phyloP scores from a whole-genome alignment of 2,888 invertebrate genomes.

The Byasa hedistus region DNA sequence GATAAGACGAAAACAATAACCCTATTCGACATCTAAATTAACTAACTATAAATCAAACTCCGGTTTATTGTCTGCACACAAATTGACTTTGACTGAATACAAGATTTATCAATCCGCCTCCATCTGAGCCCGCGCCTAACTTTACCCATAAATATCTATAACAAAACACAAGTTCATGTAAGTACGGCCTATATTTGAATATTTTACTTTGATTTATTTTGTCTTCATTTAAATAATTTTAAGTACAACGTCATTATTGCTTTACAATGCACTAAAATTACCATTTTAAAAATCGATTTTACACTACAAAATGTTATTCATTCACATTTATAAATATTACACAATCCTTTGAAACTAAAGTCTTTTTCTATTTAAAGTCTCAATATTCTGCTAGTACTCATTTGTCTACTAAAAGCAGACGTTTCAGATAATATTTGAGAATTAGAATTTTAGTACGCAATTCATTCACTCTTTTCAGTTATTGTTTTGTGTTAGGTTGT shows the following conservation, averaged over 20 bases:
- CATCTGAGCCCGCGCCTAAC: slow-evolving; percentile 12
- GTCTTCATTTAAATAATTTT: not conserved
- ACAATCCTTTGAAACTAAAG: no score
- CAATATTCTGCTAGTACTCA: no score
- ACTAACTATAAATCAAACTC: slow-evolving; percentile 23
- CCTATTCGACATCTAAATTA: slow-evolving; percentile 25
- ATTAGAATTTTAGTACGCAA: no score
- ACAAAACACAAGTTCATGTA: not conserved
- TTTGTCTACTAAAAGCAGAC: no score
- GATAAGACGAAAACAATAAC: slow-evolving; percentile 22
- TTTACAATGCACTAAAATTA: no score
- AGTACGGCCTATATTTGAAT: not conserved
- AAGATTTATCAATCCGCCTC: slow-evolving; percentile 23
- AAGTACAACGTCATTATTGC: not conserved
- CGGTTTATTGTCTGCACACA: slow-evolving; percentile 21
- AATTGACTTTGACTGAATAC: slow-evolving; percentile 28
- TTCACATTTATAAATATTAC: no score
- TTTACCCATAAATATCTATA: slow-evolving; percentile 1
- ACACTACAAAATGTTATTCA: no score
- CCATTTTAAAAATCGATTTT: no score
- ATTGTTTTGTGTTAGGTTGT: no score
- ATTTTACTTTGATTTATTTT: not conserved
- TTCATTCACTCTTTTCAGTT: no score
- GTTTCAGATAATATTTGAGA: no score
- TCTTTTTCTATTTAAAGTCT: no score